Conservation (phyloP, 2,113 vertebrate species). For the Vulpes lagopus region DNA sequence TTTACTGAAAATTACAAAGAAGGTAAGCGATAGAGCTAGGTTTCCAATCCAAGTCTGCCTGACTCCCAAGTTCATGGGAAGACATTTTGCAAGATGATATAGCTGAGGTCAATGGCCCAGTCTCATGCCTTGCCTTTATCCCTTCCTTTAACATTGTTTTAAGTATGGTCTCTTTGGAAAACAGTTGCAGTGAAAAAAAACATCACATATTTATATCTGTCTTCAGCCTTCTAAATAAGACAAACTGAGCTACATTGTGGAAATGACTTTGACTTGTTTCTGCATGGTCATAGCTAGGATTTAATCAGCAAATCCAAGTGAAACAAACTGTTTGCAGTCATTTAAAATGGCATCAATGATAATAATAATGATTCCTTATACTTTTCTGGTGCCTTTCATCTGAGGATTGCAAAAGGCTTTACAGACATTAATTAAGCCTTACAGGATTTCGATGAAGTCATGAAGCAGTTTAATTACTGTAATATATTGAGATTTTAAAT, state of each 20-base stretch:
- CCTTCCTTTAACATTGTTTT: background rate
- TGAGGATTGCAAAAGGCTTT: constrained; percentile 67
- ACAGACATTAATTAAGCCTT: constrained; percentile 78
- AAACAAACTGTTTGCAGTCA: constrained; percentile 49
- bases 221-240: background rate
- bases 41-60: background rate
- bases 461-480: constrained; percentile 74
- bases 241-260: background rate
- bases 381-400: constrained; percentile 60
- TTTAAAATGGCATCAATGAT: constrained; percentile 72
- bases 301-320: constrained; percentile 66
- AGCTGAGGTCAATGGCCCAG: background rate
- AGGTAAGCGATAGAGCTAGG: background rate
- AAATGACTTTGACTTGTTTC: constrained; percentile 34
- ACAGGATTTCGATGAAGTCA: constrained; percentile 73
- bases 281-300: constrained; percentile 22
- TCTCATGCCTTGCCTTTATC: background rate
- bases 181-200: background rate
- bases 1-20: background rate
- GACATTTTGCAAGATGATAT: background rate
- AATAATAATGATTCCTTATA: constrained; percentile 69
- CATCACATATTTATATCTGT: background rate
- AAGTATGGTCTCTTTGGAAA: background rate
- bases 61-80: background rate
- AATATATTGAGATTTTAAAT: constrained; percentile 70